Evolutionary conservation across 2,797 vertebrate species (phyloP), one percentile per base, ranked within the genome.

Genomic region (Rhabdophis nuchalis): DNA sequence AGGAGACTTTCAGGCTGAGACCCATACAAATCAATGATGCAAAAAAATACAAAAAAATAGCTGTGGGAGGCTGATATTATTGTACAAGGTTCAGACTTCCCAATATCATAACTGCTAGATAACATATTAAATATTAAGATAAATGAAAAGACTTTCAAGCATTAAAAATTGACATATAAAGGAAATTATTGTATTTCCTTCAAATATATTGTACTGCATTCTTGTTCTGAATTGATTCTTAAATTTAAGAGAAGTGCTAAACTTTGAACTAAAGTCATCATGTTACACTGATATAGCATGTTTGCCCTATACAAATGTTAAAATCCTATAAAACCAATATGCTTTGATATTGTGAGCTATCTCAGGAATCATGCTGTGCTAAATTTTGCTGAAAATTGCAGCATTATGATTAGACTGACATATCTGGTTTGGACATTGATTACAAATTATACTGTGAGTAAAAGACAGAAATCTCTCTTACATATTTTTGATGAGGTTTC

Each of bases 371-470:
- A 86, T 0, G 18, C 85, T 94, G 90, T 5, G n/a, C 86, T 95
- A 68, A 93, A 93, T 53, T 68, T 90, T 52, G 36, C 91, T 94
- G 93, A 96, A 95, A 93, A 89, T 89, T 95, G 77, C 85, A 95
- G 91, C 8, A 8, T 68, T 50, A 25, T 68, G 53, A 29, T 1
- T 85, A 94, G 93, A 92, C 89, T 85, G 93, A 94, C 91, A 93
- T 11, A 56, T 93, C 77, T 91, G 60, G 52, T 85, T 93, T 92
- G 54, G 85, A 64, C 3, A 2, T 92, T 93, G 94, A 94, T 95
- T 93, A 89, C 32, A 56, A 93, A 27, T 87, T 90, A 93, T 1
- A 95, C 93, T 92, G 93, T 92, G 57, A 8, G 41, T 96, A 89
- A 92, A 41, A 88, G 90, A 92, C 92, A 92, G 91, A 14, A 92